Conservation (phyloP, 2,113 vertebrate species). For the Rissa tridactyla region DNA sequence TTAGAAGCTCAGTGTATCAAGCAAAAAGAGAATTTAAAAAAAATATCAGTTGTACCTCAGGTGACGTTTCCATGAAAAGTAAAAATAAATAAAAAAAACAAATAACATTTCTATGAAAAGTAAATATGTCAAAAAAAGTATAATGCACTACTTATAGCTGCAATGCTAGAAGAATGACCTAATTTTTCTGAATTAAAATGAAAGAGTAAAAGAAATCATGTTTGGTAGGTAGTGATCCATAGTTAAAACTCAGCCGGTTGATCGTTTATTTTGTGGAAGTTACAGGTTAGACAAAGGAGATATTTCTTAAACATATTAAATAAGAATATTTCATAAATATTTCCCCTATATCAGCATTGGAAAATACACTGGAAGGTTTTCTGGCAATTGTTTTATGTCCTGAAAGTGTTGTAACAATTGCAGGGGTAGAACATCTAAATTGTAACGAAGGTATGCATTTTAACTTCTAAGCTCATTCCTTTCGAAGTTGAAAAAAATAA, state of each 20-base stretch:
- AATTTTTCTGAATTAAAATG: not conserved
- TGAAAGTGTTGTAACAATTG: not conserved
- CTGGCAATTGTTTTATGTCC: not conserved
- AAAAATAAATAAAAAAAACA: not conserved
- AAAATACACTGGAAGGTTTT: not conserved
- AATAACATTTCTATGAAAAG: not conserved
- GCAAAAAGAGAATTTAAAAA: not conserved
- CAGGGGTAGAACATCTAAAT: not conserved
- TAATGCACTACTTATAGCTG: not conserved
- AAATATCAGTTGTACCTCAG: rapidly evolving
- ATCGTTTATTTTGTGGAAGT: not conserved
- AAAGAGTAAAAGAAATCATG: not conserved
- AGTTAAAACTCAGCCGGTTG: not conserved
- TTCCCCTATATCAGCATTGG: not conserved
- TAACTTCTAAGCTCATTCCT: not conserved
- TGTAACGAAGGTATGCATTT: not conserved
- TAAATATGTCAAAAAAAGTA: not conserved
- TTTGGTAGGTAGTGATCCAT: not conserved
- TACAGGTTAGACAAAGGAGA: not conserved
- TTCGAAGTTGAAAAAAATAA: not conserved
- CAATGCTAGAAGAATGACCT: not conserved
- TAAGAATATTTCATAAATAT: not conserved
- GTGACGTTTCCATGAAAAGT: not conserved
- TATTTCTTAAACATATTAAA: not conserved
- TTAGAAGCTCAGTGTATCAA: not conserved